Conservation (phyloP, 2,797 vertebrate species). For the Echeneis naucrates region DNA sequence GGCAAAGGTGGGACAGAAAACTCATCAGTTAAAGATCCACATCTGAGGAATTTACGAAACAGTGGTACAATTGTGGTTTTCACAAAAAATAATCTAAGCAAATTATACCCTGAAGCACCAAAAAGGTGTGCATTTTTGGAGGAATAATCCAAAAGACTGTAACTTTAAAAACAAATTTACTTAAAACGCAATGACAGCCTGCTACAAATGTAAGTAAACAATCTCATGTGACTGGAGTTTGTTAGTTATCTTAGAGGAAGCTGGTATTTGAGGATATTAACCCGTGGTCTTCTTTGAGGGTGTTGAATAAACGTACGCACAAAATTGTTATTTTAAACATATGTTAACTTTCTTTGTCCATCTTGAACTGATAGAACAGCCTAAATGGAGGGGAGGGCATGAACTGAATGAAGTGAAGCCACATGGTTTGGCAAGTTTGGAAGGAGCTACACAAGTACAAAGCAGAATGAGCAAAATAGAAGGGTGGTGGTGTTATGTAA, state of each 20-base stretch:
- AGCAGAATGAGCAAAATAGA: conserved; percentile 27
- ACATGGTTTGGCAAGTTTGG: conserved; percentile 40
- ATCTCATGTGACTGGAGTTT: conserved; percentile 43
- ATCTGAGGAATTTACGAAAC: conserved; percentile 30
- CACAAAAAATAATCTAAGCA: conserved; percentile 35
- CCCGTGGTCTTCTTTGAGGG: conserved; percentile 20
- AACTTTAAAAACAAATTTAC: conserved; percentile 17
- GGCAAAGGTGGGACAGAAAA: conserved; percentile 51
- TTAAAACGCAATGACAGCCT: conserved; percentile 20
- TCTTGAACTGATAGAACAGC: conserved; percentile 53
- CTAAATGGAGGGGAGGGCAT: conserved; percentile 14
- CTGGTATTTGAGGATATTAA: conserved; percentile 15
- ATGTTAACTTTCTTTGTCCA: not conserved
- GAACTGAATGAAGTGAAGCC: conserved; percentile 40
- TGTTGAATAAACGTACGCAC: conserved; percentile 1
- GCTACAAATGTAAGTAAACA: conserved; percentile 25
- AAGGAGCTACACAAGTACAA: conserved; percentile 52
- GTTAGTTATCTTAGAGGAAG: conserved; percentile 39
- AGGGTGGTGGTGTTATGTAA: conserved; percentile 54
- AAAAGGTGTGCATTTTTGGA: conserved; percentile 39
- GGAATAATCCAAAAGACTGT: conserved; percentile 15
- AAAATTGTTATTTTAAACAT: not conserved
- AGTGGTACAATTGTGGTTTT: conserved; percentile 30
- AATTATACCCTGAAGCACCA: conserved; percentile 35
- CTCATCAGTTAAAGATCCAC: conserved; percentile 35